Conservation (phyloP, 53 echinoderm and acorn worm genomes). For the Paracentrotus lividus region DNA sequence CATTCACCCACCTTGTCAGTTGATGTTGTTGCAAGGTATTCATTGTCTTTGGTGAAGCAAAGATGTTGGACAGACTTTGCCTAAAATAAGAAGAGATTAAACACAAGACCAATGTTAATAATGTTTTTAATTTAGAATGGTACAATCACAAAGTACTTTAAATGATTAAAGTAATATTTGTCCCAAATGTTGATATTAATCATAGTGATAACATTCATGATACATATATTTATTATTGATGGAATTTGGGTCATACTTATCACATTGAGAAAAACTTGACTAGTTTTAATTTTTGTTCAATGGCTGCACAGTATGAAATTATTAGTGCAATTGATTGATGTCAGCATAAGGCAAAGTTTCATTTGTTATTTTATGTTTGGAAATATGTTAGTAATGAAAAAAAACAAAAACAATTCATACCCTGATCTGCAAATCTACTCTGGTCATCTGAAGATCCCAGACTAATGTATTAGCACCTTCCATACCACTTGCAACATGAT, state of each 20-base stretch:
- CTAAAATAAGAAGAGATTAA: constrained; percentile 22
- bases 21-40: constrained; percentile 81
- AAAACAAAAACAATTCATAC: background rate
- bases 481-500: constrained; percentile 70
- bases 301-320: background rate
- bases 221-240: background rate
- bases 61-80: constrained; percentile 73
- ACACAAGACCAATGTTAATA: background rate
- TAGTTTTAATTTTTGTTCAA: background rate
- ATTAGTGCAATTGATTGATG: background rate
- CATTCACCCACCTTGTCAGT: constrained; percentile 79
- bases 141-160: background rate
- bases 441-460: constrained; percentile 68
- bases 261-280: no score
- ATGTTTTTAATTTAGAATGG: background rate
- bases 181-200: no score
- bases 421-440: constrained; percentile 66
- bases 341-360: no score
- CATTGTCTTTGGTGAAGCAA: constrained; percentile 81
- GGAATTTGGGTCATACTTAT: no score
- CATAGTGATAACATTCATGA: background rate
- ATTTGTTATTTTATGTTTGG: no score
- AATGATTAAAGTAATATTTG: background rate
- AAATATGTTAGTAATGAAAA: background rate
- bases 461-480: constrained; percentile 64